These are phyloP conservation scores for Stenotaenia linearis DNA, from an alignment of 2,888 invertebrate genomes.

Conservation along the genomic window DNA sequence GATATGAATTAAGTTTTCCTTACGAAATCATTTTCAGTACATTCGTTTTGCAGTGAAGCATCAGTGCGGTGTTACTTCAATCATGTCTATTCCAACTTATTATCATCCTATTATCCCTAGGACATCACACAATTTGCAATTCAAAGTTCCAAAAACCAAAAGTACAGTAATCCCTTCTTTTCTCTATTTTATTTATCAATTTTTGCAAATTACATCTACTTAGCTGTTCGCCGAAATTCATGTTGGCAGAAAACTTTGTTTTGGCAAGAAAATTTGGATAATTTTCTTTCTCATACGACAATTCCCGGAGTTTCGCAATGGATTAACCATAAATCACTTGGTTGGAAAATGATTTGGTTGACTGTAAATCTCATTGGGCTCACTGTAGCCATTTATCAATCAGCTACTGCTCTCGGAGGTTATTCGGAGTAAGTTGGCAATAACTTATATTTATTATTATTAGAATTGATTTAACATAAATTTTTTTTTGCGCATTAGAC, in stretches of 20 bases:
- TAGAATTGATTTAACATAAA: neutral
- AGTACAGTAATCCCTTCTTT: neutral
- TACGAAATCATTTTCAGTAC: neutral
- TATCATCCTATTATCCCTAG: neutral
- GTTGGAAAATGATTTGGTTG: conserved; percentile 18
- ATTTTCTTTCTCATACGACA: neutral
- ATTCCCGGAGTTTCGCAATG: conserved; percentile 22
- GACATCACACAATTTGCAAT: neutral
- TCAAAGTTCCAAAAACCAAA: neutral
- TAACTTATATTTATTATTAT: neutral
- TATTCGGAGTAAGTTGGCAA: neutral
- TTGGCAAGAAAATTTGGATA: neutral
- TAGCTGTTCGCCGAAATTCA: neutral
- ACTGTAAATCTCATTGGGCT: neutral
- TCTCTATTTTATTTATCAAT: neutral
- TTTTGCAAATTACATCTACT: neutral
- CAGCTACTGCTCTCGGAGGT: neutral
- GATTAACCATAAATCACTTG: neutral
- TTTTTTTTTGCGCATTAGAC: neutral
- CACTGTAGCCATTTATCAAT: neutral
- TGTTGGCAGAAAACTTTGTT: neutral
- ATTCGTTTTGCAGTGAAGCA: neutral
- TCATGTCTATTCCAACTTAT: neutral
- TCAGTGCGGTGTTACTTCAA: neutral
- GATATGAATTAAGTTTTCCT: neutral